These are phyloP conservation scores for Arothron firmamentum DNA, from an alignment of 2,113 vertebrate species.

Conservation along the genomic window DNA sequence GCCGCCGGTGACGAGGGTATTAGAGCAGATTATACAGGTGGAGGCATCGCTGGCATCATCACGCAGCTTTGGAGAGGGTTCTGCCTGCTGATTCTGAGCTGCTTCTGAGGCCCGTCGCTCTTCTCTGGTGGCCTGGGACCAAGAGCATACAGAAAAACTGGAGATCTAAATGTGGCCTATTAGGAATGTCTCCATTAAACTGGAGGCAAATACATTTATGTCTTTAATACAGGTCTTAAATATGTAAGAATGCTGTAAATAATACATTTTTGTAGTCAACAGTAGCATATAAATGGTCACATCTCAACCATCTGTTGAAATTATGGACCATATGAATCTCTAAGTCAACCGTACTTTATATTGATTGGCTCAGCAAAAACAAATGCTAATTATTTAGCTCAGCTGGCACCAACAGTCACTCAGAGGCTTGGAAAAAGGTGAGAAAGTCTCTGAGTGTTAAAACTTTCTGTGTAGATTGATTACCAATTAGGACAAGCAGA, in stretches of 20 bases:
- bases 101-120: conserved; percentile 32
- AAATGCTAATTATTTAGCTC: conserved; percentile 6
- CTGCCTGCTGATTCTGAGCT: conserved; percentile 37
- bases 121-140: conserved; percentile 33
- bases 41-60: conserved; percentile 46
- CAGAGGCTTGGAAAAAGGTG: too few relatives aligned
- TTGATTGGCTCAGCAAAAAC: conserved; percentile 20
- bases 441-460: conserved; percentile 13
- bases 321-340: too few relatives aligned
- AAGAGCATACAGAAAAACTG: conserved; percentile 2
- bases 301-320: too few relatives aligned
- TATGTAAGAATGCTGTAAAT: too few relatives aligned
- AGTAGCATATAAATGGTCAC: too few relatives aligned
- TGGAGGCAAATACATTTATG: too few relatives aligned
- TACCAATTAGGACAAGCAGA: conserved; percentile 53
- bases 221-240: too few relatives aligned
- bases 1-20: conserved; percentile 48
- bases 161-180: conserved; percentile 13
- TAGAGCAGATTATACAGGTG: conserved; percentile 67
- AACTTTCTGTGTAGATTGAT: conserved; percentile 41
- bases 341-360: neutral
- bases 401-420: neutral
- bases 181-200: neutral
- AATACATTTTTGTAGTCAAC: too few relatives aligned
- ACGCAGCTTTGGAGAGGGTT: conserved; percentile 36